These are phyloP conservation scores for Isichthys henryi DNA, from an alignment of 2,113 vertebrate genomes.

Conservation along the genomic window DNA sequence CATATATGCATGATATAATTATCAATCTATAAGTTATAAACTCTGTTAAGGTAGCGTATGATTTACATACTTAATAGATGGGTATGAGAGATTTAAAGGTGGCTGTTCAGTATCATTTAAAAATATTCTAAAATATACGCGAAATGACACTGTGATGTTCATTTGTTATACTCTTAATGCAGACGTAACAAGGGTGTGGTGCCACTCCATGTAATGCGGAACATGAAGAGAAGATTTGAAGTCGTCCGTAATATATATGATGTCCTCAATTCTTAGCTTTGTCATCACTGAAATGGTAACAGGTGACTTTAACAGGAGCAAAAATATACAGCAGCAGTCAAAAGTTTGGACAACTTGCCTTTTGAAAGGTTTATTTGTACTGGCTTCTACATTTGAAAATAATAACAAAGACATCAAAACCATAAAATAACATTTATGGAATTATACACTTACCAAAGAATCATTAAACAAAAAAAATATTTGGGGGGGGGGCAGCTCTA, in stretches of 20 bases:
- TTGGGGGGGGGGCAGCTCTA: not conserved
- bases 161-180: not conserved
- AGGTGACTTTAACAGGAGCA: not conserved
- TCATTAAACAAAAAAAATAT: not conserved
- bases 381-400: not conserved
- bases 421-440: not conserved
- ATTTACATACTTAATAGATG: not conserved
- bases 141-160: not conserved
- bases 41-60: not conserved
- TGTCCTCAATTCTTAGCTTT: not conserved
- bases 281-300: not conserved
- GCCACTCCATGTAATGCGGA: not conserved
- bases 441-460: not conserved
- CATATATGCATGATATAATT: not conserved
- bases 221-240: conserved; percentile 5
- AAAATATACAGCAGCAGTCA: not conserved
- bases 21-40: not conserved
- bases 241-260: not conserved
- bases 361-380: not conserved
- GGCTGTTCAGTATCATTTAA: not conserved
- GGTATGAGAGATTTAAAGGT: not conserved
- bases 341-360: not conserved
- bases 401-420: not conserved
- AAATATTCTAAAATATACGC: not conserved
- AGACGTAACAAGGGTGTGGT: not conserved